Conservation (phyloP, 2,113 vertebrate genomes). For the Scatophagus argus region DNA sequence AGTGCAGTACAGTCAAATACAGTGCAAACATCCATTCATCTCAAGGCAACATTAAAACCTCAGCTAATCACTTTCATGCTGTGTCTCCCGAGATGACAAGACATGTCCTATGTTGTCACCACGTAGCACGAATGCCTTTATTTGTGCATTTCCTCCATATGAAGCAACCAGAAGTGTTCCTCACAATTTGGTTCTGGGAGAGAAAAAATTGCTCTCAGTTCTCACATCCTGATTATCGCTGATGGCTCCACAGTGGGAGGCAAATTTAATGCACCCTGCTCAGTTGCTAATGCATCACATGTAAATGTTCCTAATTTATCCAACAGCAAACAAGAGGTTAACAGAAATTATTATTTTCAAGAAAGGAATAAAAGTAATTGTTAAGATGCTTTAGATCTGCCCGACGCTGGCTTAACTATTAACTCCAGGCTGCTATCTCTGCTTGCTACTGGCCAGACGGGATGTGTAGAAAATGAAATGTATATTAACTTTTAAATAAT, state of each 20-base stretch:
- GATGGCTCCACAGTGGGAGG: conserved; percentile 27
- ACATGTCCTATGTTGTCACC: not conserved
- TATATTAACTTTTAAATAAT: conserved; percentile 64
- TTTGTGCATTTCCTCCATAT: not conserved
- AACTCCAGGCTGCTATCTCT: not conserved
- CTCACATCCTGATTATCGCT: conserved; percentile 14
- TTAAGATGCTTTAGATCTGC: not conserved
- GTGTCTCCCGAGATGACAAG: not conserved
- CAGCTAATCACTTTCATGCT: not conserved
- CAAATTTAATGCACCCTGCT: conserved; percentile 35
- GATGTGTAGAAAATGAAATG: conserved; percentile 32
- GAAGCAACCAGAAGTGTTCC: not conserved
- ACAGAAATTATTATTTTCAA: not conserved
- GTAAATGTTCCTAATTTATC: conserved; percentile 34
- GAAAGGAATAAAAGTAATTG: not conserved
- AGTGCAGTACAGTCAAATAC: conserved; percentile 16
- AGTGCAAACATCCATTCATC: conserved; percentile 8
- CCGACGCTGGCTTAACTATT: not conserved
- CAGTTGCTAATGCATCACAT: conserved; percentile 5
- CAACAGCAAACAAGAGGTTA: conserved; percentile 23
- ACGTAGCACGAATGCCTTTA: not conserved
- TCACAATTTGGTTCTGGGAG: not conserved
- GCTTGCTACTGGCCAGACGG: not conserved
- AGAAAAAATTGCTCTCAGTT: conserved; percentile 14
- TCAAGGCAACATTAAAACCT: not conserved